phyloP scores from a whole-genome alignment of 1,140 invertebrate species.

The Laodelphax striatellus region DNA sequence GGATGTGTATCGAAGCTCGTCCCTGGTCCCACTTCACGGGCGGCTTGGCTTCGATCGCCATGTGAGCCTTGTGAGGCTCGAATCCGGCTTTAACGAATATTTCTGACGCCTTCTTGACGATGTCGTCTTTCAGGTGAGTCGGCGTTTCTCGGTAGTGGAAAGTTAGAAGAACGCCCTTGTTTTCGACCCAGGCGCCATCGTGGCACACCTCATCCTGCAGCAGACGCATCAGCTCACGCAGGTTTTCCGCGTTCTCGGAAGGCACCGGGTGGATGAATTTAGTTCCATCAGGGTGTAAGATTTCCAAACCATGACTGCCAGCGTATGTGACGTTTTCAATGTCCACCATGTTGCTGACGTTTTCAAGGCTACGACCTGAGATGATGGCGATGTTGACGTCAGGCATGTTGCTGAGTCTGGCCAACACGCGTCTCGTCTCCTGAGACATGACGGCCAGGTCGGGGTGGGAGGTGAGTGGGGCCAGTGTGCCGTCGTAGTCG shows the following conservation, averaged over 20 bases:
- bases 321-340: conserved; percentile 62
- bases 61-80: conserved; percentile 61
- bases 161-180: conserved; percentile 76
- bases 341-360: conserved; percentile 72
- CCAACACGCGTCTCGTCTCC: conserved; percentile 75
- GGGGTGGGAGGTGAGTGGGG: conserved; percentile 78
- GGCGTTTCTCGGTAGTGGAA: conserved; percentile 82
- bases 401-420: conserved; percentile 69
- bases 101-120: conserved; percentile 53
- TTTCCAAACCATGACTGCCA: conserved; percentile 84
- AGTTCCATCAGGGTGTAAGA: conserved; percentile 79
- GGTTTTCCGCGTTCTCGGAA: conserved; percentile 69
- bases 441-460: conserved; percentile 72
- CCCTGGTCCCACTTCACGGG: conserved; percentile 87
- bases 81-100: conserved; percentile 68
- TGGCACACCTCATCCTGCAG: conserved; percentile 74
- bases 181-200: conserved; percentile 85
- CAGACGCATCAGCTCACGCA: conserved; percentile 63
- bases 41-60: conserved; percentile 78
- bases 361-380: conserved; percentile 74
- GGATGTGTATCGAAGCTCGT: conserved; percentile 77
- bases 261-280: conserved; percentile 88
- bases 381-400: conserved; percentile 83
- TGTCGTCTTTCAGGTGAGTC: conserved; percentile 42
- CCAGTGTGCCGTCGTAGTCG: conserved; percentile 83